Evolutionary conservation across 2,888 invertebrate genomes (phyloP), one percentile per base, ranked within the genome.

Genomic region (Acrocera orbiculus): DNA sequence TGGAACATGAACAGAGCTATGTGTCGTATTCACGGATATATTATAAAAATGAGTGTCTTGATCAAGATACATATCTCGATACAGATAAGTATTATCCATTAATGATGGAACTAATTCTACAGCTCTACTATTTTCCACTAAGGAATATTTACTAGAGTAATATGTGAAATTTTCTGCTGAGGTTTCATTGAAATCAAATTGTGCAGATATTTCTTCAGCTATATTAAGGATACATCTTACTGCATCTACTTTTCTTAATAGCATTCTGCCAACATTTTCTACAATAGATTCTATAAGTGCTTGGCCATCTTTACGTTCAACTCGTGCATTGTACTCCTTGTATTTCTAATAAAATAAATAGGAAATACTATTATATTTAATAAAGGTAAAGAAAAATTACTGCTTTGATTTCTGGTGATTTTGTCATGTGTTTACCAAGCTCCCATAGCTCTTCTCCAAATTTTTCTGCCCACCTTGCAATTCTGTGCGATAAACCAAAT

Each of bases 1-100:
- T 4, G 95, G 93, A 16, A 93, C 81, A 57, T 95, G 93, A 31
- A 93, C 82, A 40, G 90, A 78, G 51, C 87, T 87, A 46, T 71
- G 69, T 36, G 65, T 70, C 9, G 78, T 78, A 54, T 83, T 83
- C 10, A 86, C 78, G 23, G 73, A 70, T 40, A 85, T 74, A 52
- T 83, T 75, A 55, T 83, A 82, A 59, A 90, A 90, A 56, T 86
- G 83, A 1, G 78, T 74, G 52, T 83, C 79, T 36, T 67, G 66
- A 48, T 73, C 73, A 15, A 85, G 53, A 7, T 63, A 48, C 51
- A 80, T 66, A 32, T 53, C 47, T 46, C 65, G 61, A 49, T 72
- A 78, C 57, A 61, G 63, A 23, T 38, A 41, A 5, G 42, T 43
- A 41, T 56, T 55, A 0, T 54, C 45, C 10, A 40, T 9, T 40